Conservation (phyloP, 1,140 invertebrate species). For the Contarinia nasturtii region DNA sequence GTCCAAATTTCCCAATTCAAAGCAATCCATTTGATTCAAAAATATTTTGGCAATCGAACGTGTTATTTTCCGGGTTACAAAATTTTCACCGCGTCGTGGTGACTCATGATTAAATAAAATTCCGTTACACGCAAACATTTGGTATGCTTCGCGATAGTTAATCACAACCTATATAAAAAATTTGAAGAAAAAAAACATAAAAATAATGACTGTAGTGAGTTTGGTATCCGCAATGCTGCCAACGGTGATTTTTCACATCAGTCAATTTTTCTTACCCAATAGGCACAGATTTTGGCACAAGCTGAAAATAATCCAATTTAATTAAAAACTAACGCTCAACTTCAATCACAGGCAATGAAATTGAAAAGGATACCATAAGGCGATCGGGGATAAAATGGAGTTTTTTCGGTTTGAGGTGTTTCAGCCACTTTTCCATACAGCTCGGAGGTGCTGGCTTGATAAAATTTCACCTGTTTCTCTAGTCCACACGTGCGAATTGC, state of each 20-base stretch:
- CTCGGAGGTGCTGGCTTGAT: slow-evolving; percentile 97
- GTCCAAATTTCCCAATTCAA: slow-evolving; percentile 93
- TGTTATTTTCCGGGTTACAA: slow-evolving; percentile 97
- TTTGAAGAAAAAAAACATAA: no score
- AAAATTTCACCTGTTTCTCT: slow-evolving; percentile 74
- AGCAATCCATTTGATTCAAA: slow-evolving; percentile 63
- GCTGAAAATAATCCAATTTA: slow-evolving; percentile 33
- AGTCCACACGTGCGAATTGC: slow-evolving; percentile 86
- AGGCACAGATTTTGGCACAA: slow-evolving; percentile 94
- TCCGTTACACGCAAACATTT: slow-evolving; percentile 96
- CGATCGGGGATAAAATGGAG: slow-evolving; percentile 97
- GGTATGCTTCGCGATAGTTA: slow-evolving; percentile 96
- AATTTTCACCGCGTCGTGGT: slow-evolving; percentile 92
- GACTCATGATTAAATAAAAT: slow-evolving; percentile 99
- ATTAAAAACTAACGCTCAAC: no score
- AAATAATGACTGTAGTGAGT: no score
- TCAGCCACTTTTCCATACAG: slow-evolving; percentile 95
- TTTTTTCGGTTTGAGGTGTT: slow-evolving; percentile 92
- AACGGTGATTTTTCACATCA: no score
- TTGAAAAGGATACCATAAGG: slow-evolving; percentile 70
- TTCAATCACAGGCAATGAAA: no score
- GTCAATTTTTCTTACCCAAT: no score
- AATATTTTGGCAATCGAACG: slow-evolving; percentile 91
- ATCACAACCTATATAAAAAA: slow-evolving; percentile 99
- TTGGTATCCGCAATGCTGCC: no score